Percentiles rank a stretch among this genome's conserved stretches.
Conservation (phyloP, 2,888 invertebrate genomes). For the Drosophila histrio region DNA sequence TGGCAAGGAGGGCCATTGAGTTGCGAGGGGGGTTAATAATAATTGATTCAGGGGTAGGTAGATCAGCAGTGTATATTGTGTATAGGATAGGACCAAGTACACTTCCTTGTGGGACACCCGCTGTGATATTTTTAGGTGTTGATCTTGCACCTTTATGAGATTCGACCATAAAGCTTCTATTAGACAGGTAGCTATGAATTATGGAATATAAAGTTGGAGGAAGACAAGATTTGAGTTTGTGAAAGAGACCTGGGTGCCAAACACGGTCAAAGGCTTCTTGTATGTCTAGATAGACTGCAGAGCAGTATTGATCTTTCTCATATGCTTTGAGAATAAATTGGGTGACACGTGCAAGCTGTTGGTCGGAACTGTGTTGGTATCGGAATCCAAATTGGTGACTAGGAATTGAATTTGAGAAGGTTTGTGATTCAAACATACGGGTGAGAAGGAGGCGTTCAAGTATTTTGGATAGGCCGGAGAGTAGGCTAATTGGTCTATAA, state of each 20-base stretch:
- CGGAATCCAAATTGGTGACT: conserved; percentile 11
- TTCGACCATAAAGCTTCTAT: not conserved
- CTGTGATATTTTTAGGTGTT: not conserved
- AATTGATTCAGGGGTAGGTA: not conserved
- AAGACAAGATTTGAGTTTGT: not conserved
- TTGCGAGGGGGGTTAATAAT: not conserved
- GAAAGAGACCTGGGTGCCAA: not conserved
- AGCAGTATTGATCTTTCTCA: not conserved
- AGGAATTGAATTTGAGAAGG: not conserved
- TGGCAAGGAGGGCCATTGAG: not conserved
- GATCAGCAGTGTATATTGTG: not conserved
- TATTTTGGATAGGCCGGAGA: conserved; percentile 1
- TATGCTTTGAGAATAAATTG: not conserved
- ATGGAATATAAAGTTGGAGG: not conserved
- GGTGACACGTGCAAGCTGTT: not conserved
- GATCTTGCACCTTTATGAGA: not conserved
- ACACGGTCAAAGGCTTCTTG: not conserved
- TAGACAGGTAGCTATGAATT: not conserved
- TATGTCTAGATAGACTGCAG: not conserved
- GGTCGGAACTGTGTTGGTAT: not conserved
- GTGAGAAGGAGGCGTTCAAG: not conserved
- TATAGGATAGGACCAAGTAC: conserved; percentile 3
- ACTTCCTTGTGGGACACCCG: conserved; percentile 8
- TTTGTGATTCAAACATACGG: not conserved
- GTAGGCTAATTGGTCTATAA: conserved; percentile 9